Evolutionary conservation across 92 coral and sea anemone genomes (phyloP).

Genomic region (Palythoa grandiflora): DNA sequence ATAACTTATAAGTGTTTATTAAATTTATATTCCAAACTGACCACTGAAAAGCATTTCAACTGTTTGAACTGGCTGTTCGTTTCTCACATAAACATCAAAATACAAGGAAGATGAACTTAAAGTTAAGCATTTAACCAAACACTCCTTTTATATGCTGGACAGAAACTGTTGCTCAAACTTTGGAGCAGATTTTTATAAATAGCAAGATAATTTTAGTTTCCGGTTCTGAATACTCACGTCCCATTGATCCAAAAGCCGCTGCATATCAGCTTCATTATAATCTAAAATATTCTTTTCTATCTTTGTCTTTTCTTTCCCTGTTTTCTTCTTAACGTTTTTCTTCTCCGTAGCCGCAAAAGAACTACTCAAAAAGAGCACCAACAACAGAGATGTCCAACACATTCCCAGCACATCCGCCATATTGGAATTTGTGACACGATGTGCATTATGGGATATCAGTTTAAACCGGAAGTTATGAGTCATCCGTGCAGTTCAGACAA

Average conservation of each 20-base stretch:
- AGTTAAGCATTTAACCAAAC: no score
- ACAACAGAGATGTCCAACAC: slow-evolving; percentile 14
- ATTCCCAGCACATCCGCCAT: slow-evolving; percentile 51
- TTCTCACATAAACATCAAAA: no score
- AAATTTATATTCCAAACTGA: no score
- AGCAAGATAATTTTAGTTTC: no score
- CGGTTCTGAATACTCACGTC: slow-evolving; percentile 70
- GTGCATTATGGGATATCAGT: slow-evolving; percentile 6
- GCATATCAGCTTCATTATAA: slow-evolving; percentile 90
- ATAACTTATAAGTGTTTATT: no score
- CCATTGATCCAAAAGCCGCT: slow-evolving; percentile 93
- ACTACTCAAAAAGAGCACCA: slow-evolving; percentile 43
- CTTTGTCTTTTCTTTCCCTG: slow-evolving; percentile 70
- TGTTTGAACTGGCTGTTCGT: background rate
- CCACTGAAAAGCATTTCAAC: background rate
- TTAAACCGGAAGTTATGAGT: slow-evolving; percentile 29
- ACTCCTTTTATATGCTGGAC: no score
- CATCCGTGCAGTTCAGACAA: background rate
- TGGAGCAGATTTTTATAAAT: no score
- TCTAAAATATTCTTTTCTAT: slow-evolving; percentile 91
- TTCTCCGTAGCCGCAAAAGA: slow-evolving; percentile 51
- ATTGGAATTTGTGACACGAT: background rate
- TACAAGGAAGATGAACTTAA: no score
- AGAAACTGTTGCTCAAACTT: no score
- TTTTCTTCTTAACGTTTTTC: slow-evolving; percentile 52